These are phyloP conservation scores for Drosophila affinis DNA, from an alignment of 2,888 invertebrate genomes.

Conservation along the genomic window DNA sequence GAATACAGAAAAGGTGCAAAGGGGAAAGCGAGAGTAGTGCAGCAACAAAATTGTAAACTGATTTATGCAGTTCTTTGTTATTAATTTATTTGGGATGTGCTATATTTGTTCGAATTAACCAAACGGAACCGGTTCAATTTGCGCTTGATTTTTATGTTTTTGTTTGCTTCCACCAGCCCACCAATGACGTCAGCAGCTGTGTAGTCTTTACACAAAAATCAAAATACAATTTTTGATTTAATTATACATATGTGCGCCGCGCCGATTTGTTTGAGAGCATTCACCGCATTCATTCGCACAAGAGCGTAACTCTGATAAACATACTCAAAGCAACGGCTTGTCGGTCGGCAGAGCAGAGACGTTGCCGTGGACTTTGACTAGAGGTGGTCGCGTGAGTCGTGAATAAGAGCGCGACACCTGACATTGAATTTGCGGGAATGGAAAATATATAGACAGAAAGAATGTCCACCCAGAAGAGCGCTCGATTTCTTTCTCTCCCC, in stretches of 20 bases:
- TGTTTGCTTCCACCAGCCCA: background rate
- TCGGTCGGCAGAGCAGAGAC: background rate
- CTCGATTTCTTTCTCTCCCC: background rate
- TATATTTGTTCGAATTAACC: conserved; percentile 39
- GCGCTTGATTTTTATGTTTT: conserved; percentile 19
- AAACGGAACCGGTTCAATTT: conserved; percentile 55
- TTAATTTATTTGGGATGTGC: conserved; percentile 16
- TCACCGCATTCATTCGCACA: conserved; percentile 15
- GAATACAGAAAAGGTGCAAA: background rate
- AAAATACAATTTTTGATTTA: conserved; percentile 43
- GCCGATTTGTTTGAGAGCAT: conserved; percentile 41
- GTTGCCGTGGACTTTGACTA: background rate
- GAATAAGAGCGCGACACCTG: background rate
- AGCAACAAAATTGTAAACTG: conserved; percentile 16
- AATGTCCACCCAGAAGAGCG: background rate
- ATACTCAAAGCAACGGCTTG: background rate
- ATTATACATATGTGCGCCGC: conserved; percentile 39
- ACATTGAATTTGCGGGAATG: background rate
- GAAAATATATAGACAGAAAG: background rate
- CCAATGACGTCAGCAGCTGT: conserved; percentile 23
- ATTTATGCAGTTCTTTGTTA: conserved; percentile 38
- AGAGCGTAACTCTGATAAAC: conserved; percentile 17
- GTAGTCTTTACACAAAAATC: conserved; percentile 24
- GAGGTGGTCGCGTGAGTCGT: conserved; percentile 10
- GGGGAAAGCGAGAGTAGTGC: conserved; percentile 12